phyloP scores from a whole-genome alignment of 2,113 vertebrate species.

The Scophthalmus maximus region DNA sequence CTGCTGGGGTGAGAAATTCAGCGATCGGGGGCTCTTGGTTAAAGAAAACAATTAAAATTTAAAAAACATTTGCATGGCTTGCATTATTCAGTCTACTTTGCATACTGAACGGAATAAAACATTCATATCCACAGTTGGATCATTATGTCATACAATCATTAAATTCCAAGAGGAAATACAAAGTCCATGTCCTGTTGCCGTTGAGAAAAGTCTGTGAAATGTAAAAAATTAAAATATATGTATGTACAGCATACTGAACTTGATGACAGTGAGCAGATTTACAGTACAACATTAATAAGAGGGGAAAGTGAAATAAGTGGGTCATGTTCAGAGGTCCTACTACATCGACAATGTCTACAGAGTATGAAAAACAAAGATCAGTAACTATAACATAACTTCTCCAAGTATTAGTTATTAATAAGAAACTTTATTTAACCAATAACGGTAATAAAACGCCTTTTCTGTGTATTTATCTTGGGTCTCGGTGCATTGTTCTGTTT shows the following conservation, averaged over 20 bases:
- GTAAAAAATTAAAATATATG: slow-evolving; percentile 16
- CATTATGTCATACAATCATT: slow-evolving; percentile 29
- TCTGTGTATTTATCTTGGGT: background rate
- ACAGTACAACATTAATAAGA: slow-evolving; percentile 24
- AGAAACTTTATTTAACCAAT: background rate
- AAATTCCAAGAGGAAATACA: background rate
- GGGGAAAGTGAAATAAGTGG: slow-evolving; percentile 1
- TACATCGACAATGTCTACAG: background rate
- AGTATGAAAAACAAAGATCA: background rate
- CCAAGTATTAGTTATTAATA: background rate
- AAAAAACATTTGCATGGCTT: slow-evolving; percentile 40
- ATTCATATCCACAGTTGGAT: slow-evolving; percentile 19
- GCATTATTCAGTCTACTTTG: slow-evolving; percentile 48
- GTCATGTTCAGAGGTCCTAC: background rate
- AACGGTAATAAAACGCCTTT: background rate
- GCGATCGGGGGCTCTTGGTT: slow-evolving; percentile 4
- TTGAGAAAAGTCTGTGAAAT: background rate
- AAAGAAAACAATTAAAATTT: background rate
- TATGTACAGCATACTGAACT: slow-evolving; percentile 21
- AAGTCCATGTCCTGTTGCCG: background rate
- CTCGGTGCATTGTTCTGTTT: background rate
- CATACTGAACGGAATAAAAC: slow-evolving; percentile 47
- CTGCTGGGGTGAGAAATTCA: slow-evolving; percentile 13
- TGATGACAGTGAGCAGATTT: slow-evolving; percentile 1
- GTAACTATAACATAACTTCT: background rate